Base-by-base conservation (phyloP, 1,140 invertebrate genomes). In the Probaryconus sp. region DNA sequence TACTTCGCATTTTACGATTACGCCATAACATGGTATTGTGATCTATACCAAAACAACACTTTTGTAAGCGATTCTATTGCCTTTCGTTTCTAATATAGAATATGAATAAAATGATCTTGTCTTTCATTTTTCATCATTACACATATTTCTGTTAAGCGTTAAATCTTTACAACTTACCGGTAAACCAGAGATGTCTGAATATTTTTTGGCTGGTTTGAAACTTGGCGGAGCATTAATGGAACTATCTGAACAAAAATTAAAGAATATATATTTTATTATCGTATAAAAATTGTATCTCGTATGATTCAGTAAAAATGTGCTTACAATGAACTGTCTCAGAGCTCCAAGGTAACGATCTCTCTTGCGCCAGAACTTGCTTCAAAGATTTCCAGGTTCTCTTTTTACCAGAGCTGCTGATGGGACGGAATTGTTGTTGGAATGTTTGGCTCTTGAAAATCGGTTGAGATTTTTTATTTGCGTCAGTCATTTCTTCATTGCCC, bases 171-270 rank as follows among this genome's bases (percentile, higher is more conserved):
- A 58, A 88, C 88, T 88, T 87, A 92, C 92, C 43, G 92, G 91
- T 45, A 97, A 81, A 1, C 96, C 96, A 74, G 95, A 97, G 48
- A 97, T 93, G 82, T 98, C 96, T 0, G 96, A 97, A 86, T 97
- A 97, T 80, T 97, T 97, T 82, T 97, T 97, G 1, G 94, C 91
- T 16, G 96, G 96, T 83, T 92, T 93, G 75, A 97, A 95, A 53
- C 95, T 95, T 26, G 96, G 95, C 11, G 95, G 95, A 21, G 95
- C 95, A 88, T 97, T 96, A 61, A 98, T 94, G 30, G 91, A 92
- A 80, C 92, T 93, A 86, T 95, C 93, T 94, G 80, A n/a, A n/a
- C 6, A 63, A 61, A 91, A 79, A 64, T 75, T 64, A 70, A 78
- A 55, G 21, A 77, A 72, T 64, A 50, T 53, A 13, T 17, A 47